Conservation (phyloP, 2,797 vertebrate genomes). For the Echiichthys vipera region DNA sequence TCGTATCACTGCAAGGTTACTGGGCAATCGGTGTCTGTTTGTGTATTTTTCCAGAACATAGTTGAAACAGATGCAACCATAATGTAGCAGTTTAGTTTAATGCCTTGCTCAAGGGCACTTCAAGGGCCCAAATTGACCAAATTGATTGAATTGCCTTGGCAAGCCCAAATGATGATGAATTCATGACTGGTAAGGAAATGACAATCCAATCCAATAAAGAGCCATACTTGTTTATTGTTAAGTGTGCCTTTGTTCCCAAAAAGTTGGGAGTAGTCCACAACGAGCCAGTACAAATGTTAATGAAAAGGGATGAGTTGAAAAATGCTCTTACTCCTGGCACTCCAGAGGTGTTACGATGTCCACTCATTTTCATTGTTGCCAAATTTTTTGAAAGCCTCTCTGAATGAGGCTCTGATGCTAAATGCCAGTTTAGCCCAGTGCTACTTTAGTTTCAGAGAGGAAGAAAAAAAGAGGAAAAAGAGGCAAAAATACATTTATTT, state of each 20-base stretch:
- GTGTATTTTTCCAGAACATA: too few relatives aligned
- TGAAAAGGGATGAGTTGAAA: conserved; percentile 9
- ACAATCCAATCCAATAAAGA: conserved; percentile 7
- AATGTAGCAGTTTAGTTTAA: neutral
- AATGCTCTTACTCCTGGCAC: conserved; percentile 1
- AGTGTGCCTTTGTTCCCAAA: neutral
- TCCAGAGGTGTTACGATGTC: neutral
- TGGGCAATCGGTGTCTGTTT: too few relatives aligned
- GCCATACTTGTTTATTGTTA: conserved; percentile 20
- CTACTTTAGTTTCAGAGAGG: neutral
- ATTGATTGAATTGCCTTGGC: too few relatives aligned
- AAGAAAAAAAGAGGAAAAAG: neutral
- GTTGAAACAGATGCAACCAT: too few relatives aligned
- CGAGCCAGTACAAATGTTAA: conserved; percentile 14
- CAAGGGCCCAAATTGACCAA: neutral
- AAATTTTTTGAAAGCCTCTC: conserved; percentile 11
- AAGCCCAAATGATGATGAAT: neutral
- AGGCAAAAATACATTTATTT: neutral
- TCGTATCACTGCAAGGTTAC: too few relatives aligned
- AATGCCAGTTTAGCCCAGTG: too few relatives aligned
- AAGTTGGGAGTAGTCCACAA: conserved; percentile 12
- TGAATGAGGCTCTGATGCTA: neutral
- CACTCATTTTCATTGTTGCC: neutral
- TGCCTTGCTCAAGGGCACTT: neutral
- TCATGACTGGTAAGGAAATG: neutral